Conservation (phyloP, 1,140 invertebrate species). For the Hylaeus anthracinus region DNA sequence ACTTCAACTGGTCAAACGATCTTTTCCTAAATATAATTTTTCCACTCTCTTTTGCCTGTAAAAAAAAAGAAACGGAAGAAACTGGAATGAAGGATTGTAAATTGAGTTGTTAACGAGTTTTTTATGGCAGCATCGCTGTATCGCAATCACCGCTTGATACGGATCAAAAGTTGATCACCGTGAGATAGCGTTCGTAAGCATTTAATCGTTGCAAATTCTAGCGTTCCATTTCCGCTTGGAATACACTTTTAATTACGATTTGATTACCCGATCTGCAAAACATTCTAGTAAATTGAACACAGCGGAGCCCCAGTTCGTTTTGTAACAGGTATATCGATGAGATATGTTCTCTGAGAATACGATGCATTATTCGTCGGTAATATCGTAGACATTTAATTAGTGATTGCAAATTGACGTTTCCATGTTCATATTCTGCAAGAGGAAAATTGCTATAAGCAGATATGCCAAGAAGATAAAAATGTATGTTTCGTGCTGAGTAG, state of each 20-base stretch:
- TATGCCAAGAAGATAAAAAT: too few relatives aligned
- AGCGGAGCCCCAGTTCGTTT: neutral
- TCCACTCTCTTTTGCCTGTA: too few relatives aligned
- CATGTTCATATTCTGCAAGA: neutral
- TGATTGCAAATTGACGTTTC: neutral
- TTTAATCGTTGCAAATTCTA: slow-evolving; percentile 34
- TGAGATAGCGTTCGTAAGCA: slow-evolving; percentile 42
- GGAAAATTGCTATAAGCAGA: neutral
- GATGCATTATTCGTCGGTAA: neutral
- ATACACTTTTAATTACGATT: slow-evolving; percentile 38
- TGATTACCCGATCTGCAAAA: slow-evolving; percentile 13
- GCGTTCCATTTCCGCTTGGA: slow-evolving; percentile 5
- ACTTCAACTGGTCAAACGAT: too few relatives aligned
- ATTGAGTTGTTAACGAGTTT: slow-evolving; percentile 26
- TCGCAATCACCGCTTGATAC: slow-evolving; percentile 35
- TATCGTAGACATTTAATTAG: neutral
- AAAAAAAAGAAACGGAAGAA: too few relatives aligned
- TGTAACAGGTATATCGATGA: neutral
- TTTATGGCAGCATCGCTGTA: neutral
- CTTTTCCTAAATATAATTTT: too few relatives aligned
- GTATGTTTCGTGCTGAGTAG: too few relatives aligned
- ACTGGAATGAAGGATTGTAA: slow-evolving; percentile 12
- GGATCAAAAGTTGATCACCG: slow-evolving; percentile 45
- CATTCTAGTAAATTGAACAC: neutral
- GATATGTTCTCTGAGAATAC: neutral